Base-by-base conservation (phyloP, 2,888 invertebrate species). In the Machimus rusticus region DNA sequence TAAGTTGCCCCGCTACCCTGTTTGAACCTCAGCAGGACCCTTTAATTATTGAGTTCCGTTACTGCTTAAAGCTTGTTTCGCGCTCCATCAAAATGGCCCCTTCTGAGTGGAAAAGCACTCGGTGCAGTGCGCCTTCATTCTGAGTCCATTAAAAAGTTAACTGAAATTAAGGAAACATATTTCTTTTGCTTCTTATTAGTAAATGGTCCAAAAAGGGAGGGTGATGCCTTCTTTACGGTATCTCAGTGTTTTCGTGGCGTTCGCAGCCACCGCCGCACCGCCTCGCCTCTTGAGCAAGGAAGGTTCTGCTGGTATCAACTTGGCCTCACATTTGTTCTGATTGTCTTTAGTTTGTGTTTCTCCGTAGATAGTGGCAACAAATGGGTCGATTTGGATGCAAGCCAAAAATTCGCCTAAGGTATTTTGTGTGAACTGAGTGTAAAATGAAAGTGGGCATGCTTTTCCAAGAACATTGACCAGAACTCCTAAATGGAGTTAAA, bases 281-380 rank as follows among this genome's bases (percentile, higher is more conserved):
- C 37, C 31, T 82, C 82, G 6, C 55, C 31, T 66, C 66, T 84
- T n/a, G 9, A 39, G 84, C 23, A 9, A 14, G 16, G 74, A 8
- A 14, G 46, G 16, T 76, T 31, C 34, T 28, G 51, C 34, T n/a
- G 74, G 86, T 46, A 51, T 76, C 76, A 51, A 31, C 51, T 86
- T 74, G 51, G 74, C 76, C 43, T 31, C 74, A 74, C 74, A 74
- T 86, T 86, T 86, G 76, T 86, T 76, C 86, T 86, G 86, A 86
- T 86, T 86, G 86, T 46, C 76, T 86, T 76, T 76, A 86, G 76
- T 86, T 76, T 86, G 51, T 86, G 88, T 89, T 88, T 88, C 89
- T 88, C 88, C 89, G 89, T 88, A 89, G 89, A 89, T 89, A 89
- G 88, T 87, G 88, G 89, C 89, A 89, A 89, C 89, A 89, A 89